Evolutionary conservation across 2,797 vertebrate genomes (phyloP).

Genomic region (Sebastes minor): DNA sequence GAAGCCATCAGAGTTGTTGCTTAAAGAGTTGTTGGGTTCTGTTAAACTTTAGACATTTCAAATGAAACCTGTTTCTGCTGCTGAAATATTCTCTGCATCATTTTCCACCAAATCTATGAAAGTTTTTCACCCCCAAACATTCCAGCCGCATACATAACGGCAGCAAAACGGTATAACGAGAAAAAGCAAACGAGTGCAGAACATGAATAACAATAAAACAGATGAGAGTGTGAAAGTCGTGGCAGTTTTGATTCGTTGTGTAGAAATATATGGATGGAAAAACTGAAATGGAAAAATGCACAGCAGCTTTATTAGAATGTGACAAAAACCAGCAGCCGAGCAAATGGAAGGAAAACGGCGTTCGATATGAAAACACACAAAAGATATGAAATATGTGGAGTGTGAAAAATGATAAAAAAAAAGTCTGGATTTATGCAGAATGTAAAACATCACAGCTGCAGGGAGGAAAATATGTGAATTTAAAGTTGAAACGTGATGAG

Average conservation of each 20-base stretch:
- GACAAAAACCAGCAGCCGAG: conserved; percentile 42
- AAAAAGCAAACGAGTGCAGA: not conserved
- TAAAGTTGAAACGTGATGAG: not conserved
- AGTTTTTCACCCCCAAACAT: not conserved
- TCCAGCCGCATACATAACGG: not conserved
- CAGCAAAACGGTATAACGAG: conserved; percentile 6
- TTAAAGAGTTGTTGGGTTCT: no score
- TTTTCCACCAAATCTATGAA: not conserved
- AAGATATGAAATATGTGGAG: conserved; percentile 47
- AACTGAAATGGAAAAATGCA: conserved; percentile 39
- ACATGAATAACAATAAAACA: conserved; percentile 28
- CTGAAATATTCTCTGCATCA: not conserved
- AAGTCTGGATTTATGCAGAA: conserved; percentile 38
- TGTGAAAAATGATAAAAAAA: conserved; percentile 38
- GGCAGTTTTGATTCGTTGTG: conserved; percentile 19
- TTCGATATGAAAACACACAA: conserved; percentile 34
- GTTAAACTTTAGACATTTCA: not conserved
- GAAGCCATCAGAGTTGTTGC: no score
- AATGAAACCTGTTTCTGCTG: not conserved
- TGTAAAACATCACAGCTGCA: conserved; percentile 27
- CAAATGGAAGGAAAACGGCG: conserved; percentile 44
- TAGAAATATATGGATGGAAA: conserved; percentile 38
- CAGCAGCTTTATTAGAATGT: conserved; percentile 48
- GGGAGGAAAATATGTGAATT: not conserved
- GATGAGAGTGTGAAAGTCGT: not conserved